These are phyloP conservation scores for Sorex araneus DNA, from an alignment of 2,113 vertebrate genomes.

Conservation along the genomic window DNA sequence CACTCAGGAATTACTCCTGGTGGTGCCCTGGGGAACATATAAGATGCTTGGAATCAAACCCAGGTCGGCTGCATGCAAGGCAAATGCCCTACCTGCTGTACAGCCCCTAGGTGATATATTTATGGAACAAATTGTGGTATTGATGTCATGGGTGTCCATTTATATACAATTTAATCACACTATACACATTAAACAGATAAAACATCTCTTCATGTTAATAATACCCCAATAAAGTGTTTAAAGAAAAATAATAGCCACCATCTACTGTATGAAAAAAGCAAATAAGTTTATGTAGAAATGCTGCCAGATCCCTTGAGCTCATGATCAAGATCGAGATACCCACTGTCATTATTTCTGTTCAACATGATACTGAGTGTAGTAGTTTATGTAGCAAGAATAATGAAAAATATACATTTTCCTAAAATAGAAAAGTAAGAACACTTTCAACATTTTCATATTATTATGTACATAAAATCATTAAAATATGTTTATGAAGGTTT, in stretches of 20 bases:
- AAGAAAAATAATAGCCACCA: not conserved
- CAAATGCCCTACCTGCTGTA: too few species aligned
- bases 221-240: not conserved
- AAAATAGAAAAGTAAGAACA: slow-evolving; percentile 26
- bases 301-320: not conserved
- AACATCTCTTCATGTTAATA: not conserved
- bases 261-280: not conserved
- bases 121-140: not conserved
- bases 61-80: too few species aligned
- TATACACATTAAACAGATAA: not conserved
- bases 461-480: slow-evolving; percentile 35
- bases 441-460: not conserved
- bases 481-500: slow-evolving; percentile 23
- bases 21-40: too few species aligned
- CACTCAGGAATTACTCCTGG: too few species aligned
- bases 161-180: not conserved
- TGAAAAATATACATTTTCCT: slow-evolving; percentile 3
- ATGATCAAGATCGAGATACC: not conserved
- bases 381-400: not conserved
- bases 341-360: not conserved
- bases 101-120: not conserved
- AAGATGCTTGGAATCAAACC: too few species aligned
- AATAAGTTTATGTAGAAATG: not conserved
- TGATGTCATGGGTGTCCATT: not conserved
- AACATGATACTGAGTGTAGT: not conserved